These are phyloP conservation scores for Lepus oiostolus DNA, from an alignment of 2,797 vertebrate species.

Conservation along the genomic window DNA sequence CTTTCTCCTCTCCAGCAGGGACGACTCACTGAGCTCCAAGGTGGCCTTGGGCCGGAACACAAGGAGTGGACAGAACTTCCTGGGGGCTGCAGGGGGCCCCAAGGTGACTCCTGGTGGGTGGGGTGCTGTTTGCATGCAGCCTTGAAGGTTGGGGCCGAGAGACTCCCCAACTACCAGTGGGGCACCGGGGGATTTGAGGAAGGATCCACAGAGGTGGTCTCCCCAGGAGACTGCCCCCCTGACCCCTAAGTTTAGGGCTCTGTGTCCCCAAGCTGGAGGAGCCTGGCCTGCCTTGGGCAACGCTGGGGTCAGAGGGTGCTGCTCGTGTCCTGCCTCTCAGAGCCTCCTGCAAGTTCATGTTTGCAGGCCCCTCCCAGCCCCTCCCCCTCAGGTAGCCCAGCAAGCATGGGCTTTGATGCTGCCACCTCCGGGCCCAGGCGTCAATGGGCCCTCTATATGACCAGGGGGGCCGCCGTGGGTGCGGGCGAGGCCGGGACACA, in stretches of 20 bases:
- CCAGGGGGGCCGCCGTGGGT: conserved; percentile 51
- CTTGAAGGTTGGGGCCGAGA: neutral
- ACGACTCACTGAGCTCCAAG: neutral
- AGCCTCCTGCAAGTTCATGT: conserved; percentile 69
- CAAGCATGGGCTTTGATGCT: conserved; percentile 73
- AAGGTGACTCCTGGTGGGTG: neutral
- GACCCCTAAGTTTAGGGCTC: neutral
- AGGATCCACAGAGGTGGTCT: neutral
- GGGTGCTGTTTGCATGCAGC: neutral
- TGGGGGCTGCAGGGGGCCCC: neutral
- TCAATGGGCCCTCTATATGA: conserved; percentile 84
- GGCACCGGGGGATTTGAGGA: neutral
- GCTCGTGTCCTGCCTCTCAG: conserved; percentile 16
- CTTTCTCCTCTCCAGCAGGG: neutral
- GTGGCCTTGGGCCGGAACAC: neutral
- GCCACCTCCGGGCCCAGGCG: conserved; percentile 58
- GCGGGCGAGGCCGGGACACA: conserved; percentile 70
- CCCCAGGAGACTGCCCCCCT: neutral
- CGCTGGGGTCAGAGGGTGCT: neutral
- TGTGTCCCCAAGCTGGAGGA: neutral
- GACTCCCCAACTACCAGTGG: neutral
- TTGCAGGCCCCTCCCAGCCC: neutral
- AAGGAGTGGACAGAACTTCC: neutral
- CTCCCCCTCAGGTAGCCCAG: conserved; percentile 21
- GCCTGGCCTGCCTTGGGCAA: neutral